phyloP scores from a whole-genome alignment of 2,888 invertebrate species.

The Dascillus cervinus region DNA sequence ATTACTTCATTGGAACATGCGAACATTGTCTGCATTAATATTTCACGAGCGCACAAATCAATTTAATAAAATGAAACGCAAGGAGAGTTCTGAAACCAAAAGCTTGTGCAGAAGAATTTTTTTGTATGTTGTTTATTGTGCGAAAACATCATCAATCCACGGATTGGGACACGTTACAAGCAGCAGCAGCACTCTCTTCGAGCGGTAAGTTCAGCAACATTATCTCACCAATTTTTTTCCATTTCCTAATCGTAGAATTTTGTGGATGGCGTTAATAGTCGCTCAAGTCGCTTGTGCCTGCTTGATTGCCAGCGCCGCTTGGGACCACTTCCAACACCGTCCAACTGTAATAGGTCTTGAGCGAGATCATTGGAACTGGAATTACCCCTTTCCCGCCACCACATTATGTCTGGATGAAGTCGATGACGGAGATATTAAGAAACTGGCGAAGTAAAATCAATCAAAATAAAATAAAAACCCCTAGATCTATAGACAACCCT shows the following conservation, averaged over 20 bases:
- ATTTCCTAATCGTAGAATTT: no score
- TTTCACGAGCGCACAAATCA: no score
- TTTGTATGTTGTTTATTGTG: conserved; percentile 19
- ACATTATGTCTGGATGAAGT: conserved; percentile 28
- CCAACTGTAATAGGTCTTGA: conserved; percentile 30
- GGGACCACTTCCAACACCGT: conserved; percentile 26
- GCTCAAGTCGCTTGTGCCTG: conserved; percentile 17
- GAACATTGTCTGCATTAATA: no score
- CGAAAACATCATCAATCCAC: conserved; percentile 29
- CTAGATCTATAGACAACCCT: no score
- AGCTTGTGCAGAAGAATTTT: conserved; percentile 5
- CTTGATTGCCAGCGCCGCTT: conserved; percentile 24
- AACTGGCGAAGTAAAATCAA: conserved; percentile 9
- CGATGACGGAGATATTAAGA: conserved; percentile 2
- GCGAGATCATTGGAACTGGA: conserved; percentile 26
- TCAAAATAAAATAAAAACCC: no score
- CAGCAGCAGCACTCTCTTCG: conserved; percentile 22
- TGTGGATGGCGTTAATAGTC: conserved; percentile 26
- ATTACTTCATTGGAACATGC: no score
- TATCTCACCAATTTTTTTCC: no score
- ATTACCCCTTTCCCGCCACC: conserved; percentile 28
- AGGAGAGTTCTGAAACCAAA: conserved; percentile 4
- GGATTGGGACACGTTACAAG: conserved; percentile 29
- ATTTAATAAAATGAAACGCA: no score
- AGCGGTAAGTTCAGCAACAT: no score